A percentile compares a stretch with the other conserved stretches of the same genome.
phyloP scores from a whole-genome alignment of 2,888 invertebrate species.

The Andricus curvator region DNA sequence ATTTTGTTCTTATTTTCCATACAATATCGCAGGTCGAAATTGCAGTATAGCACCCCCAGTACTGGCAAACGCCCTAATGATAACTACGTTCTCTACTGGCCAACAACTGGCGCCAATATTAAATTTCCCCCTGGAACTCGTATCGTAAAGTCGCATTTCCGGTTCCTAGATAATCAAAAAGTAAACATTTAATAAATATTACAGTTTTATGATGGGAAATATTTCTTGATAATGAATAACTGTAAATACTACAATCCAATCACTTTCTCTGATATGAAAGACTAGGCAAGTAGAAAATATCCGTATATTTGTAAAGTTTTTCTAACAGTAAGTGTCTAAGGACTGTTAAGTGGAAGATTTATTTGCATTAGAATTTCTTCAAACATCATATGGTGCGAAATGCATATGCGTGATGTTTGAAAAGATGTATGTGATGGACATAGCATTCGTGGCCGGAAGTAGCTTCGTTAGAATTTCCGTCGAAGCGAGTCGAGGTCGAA shows the following conservation, averaged over 20 bases:
- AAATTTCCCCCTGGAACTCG: too few relatives aligned
- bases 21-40: not conserved
- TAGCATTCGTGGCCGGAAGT: slow-evolving; percentile 37
- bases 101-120: too few relatives aligned
- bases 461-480: slow-evolving; percentile 41
- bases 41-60: not conserved
- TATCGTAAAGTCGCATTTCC: too few relatives aligned
- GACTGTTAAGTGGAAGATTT: not conserved
- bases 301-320: not conserved
- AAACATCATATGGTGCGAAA: slow-evolving; percentile 5
- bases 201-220: too few relatives aligned
- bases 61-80: too few relatives aligned
- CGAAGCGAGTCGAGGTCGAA: slow-evolving; percentile 41
- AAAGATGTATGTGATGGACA: slow-evolving; percentile 28
- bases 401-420: not conserved
- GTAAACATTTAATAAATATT: too few relatives aligned
- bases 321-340: not conserved
- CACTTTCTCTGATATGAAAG: not conserved
- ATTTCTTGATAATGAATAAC: not conserved
- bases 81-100: too few relatives aligned
- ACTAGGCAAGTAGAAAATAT: not conserved
- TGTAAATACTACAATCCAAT: not conserved
- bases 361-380: not conserved
- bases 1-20: not conserved
- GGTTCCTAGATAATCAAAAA: too few relatives aligned